Base-by-base conservation (phyloP, 2,113 vertebrate genomes). In the Pollachius pollachius region DNA sequence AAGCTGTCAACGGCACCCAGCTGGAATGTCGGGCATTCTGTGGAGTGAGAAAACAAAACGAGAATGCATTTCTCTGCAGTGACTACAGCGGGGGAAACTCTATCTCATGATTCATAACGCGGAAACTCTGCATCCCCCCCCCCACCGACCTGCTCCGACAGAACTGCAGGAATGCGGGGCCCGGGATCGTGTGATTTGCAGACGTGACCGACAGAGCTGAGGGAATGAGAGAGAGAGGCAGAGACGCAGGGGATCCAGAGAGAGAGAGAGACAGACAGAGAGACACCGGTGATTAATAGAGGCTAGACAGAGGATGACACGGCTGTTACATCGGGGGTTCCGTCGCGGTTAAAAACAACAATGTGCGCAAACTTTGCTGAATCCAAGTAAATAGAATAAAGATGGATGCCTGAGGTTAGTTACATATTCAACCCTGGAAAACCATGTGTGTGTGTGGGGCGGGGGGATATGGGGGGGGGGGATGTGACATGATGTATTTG, bases 351-450 rank as follows among this genome's bases (percentile, higher is more conserved):
- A 30, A 77, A 85, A 86, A 80, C 52, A 72, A 81, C 81, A 81
- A 84, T 74, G 73, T 76, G 75, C 79, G 80, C 61, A 80, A 85
- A 81, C 69, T 64, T 72, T 82, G 64, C 74, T 64, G 61, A 72
- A 78, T 80, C 37, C 81, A 79, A 74, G 64, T 74, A 75, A 82
- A 64, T 71, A 19, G 41, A 80, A 87, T 68, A 79, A 27, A 67
- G 62, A 65, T 0, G 27, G 56, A 80, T 69, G 71, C 76, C 85
- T 25, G n/a, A 58, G 76, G 77, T 70, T 8, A 71, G 73, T 75
- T 72, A 74, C 17, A 70, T 77, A 74, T 79, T 80, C 5, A 8
- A 8, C 64, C 16, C 58, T n/a, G 41, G 67, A 82, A 25, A 71
- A 60, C 70, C 80, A 56, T 77, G 54, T 57, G 54, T 57, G 54